Evolutionary conservation across 2,113 vertebrate genomes (phyloP).

Genomic region (Taurulus bubalis): DNA sequence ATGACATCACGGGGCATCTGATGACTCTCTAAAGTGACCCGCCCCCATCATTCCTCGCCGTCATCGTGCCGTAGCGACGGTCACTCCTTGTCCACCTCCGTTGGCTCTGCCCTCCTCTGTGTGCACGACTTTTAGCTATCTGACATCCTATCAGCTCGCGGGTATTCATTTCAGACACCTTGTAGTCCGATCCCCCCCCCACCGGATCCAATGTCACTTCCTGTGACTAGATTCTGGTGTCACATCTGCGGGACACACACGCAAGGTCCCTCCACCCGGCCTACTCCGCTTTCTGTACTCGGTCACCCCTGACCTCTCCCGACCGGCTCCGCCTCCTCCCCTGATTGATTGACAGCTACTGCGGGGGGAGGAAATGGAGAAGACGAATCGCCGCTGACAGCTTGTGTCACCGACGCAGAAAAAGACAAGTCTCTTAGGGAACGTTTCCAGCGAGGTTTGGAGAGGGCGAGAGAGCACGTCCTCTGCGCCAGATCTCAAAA

Average conservation of each 20-base stretch:
- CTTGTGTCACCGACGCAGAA: too few relatives aligned
- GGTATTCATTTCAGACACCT: slow-evolving; percentile 79
- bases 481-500: slow-evolving; percentile 10
- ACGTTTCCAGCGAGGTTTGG: slow-evolving; percentile 6
- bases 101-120: background rate
- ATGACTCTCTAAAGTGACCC: slow-evolving; percentile 36
- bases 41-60: background rate
- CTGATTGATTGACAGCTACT: slow-evolving; percentile 36
- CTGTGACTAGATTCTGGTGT: slow-evolving; percentile 76
- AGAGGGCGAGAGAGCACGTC: background rate
- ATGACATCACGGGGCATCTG: slow-evolving; percentile 40
- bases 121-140: slow-evolving; percentile 53
- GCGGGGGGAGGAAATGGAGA: background rate
- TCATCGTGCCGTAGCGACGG: slow-evolving; percentile 15
- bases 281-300: background rate
- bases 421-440: slow-evolving; percentile 8
- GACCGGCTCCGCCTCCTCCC: background rate
- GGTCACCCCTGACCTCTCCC: background rate
- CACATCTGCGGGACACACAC: slow-evolving; percentile 47
- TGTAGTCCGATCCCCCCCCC: slow-evolving; percentile 65
- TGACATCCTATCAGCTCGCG: slow-evolving; percentile 64
- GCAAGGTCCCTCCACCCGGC: background rate
- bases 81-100: slow-evolving; percentile 17
- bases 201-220: slow-evolving; percentile 77
- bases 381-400: too few relatives aligned